Evolutionary conservation across 1,140 invertebrate genomes (phyloP), one percentile per base, ranked within the genome.

Genomic region (Nilaparvata lugens): DNA sequence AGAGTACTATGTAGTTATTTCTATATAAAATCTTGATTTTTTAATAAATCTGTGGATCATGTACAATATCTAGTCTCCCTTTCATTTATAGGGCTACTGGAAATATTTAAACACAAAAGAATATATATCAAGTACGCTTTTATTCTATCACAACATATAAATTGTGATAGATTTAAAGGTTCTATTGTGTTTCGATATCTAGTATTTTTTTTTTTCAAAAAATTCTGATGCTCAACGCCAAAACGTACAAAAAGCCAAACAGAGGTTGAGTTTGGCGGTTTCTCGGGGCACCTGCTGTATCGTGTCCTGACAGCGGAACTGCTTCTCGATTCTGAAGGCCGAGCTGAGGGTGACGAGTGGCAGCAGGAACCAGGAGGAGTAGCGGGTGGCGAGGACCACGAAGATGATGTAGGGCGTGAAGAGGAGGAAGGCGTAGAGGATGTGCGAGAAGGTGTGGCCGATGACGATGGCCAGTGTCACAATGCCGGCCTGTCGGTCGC

Each of bases 351-450:
- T 96, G 1, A 94, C 75, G 21, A 95, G 76, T 31, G 95, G 95
- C 56, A 97, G 73, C 61, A 95, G 76, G 72, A 96, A 93, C 87
- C 90, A 95, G 35, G 83, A 71, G 4, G 90, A 92, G 72, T 88
- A 88, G 70, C 91, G 87, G 0, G 93, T 75, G 6, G 87, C 84
- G 55, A 89, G 81, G 42, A 95, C 87, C 31, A 89, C 84, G 74
- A 96, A 88, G 62, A 91, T 82, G 58, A 95, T 88, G 67, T 96
- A 97, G 4, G 95, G 94, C 42, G 86, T 84, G 73, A 97, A 97
- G 11, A 97, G 72, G 62, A 97, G 79, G 76, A 93, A 83, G 51
- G 89, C 90, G 74, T 94, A 97, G 7, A 97, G 76, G 61, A 95
- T 81, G 74, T 95, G 91, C 11, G 95, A 97, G 58, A 88, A 86